phyloP scores from a whole-genome alignment of 1,140 invertebrate species.

The Cotesia chilonis region DNA sequence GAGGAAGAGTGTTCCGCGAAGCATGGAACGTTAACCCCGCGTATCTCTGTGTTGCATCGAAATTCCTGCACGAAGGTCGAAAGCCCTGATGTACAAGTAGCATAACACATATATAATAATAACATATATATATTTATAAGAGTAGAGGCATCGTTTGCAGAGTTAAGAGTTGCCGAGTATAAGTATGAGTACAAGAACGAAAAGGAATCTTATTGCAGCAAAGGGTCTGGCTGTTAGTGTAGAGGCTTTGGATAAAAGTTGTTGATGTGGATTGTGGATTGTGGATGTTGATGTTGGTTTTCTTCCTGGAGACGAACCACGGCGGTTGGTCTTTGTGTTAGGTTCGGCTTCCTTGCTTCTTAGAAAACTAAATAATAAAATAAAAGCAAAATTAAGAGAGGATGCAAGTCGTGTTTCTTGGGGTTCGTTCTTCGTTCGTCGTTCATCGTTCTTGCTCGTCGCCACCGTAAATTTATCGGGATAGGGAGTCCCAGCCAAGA shows the following conservation, averaged over 20 bases:
- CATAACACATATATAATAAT: background rate
- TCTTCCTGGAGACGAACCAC: constrained; percentile 34
- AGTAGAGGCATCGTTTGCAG: no score
- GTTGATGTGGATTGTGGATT: no score
- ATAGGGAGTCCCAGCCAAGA: background rate
- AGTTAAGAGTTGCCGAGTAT: no score
- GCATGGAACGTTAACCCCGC: constrained; percentile 47
- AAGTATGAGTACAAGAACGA: constrained; percentile 3
- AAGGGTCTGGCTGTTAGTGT: background rate
- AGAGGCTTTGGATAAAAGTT: no score
- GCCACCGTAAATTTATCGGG: constrained; percentile 44
- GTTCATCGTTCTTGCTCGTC: constrained; percentile 21
- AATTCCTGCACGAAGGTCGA: constrained; percentile 53
- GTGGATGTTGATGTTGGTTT: background rate
- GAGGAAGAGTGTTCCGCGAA: constrained; percentile 23
- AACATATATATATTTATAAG: no score
- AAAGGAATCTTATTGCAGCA: background rate
- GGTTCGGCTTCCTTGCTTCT: constrained; percentile 15
- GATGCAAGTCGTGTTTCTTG: constrained; percentile 2
- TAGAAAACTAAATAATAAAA: constrained; percentile 6
- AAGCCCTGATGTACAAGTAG: constrained; percentile 19
- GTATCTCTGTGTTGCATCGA: constrained; percentile 52
- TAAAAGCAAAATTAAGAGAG: no score
- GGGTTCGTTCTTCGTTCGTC: constrained; percentile 9
- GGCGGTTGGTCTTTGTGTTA: constrained; percentile 29